These are phyloP conservation scores for Notocelia uddmanniana DNA, from an alignment of 2,888 invertebrate species.

Conservation along the genomic window DNA sequence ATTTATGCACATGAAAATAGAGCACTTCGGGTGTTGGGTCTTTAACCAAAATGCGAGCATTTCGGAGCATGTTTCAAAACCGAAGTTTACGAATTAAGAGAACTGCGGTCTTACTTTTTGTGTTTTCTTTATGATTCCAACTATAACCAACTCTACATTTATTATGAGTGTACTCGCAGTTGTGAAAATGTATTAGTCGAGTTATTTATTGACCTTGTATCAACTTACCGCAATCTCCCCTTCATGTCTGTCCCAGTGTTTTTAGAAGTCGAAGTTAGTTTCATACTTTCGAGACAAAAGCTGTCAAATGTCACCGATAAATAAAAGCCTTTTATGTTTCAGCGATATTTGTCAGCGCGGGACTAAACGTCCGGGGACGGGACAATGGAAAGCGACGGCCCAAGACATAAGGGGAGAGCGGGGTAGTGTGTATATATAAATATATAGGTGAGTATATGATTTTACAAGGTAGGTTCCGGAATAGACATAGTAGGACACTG, in stretches of 20 bases:
- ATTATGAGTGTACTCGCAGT: no score
- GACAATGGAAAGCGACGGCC: constrained; percentile 8
- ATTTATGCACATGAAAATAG: no score
- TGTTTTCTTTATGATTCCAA: no score
- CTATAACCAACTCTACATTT: no score
- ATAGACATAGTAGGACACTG: no score
- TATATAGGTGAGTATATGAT: neutral
- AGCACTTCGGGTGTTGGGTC: no score
- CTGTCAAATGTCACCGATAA: constrained; percentile 31
- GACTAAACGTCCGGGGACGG: constrained; percentile 26
- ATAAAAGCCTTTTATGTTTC: constrained; percentile 20
- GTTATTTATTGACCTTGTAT: neutral
- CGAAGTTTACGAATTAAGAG: no score
- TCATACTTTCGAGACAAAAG: constrained; percentile 9
- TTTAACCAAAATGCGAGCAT: no score
- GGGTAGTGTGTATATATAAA: neutral
- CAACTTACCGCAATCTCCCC: neutral
- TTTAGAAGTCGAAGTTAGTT: neutral
- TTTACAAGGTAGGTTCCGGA: no score
- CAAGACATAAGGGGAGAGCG: constrained; percentile 1
- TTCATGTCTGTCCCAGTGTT: neutral
- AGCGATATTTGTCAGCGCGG: constrained; percentile 34
- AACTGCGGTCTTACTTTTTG: no score
- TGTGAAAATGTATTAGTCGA: neutral
- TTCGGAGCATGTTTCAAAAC: no score